Evolutionary conservation across 2,113 vertebrate genomes (phyloP).

Genomic region (Tachysurus fulvidraco): DNA sequence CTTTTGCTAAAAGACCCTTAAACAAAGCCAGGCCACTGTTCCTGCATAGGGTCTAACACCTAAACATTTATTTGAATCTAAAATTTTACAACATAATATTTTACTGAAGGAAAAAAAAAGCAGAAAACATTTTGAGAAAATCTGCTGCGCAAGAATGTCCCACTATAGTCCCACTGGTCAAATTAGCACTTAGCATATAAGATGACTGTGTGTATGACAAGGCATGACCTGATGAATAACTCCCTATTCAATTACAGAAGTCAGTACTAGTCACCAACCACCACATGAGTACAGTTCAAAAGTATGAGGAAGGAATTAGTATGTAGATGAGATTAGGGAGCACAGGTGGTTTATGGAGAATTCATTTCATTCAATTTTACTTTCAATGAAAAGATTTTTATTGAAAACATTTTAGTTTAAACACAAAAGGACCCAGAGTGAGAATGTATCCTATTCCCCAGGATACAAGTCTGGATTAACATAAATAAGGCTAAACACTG

Average conservation of each 20-base stretch:
- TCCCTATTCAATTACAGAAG: constrained; percentile 20
- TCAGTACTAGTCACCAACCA: constrained; percentile 46
- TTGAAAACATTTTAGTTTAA: not conserved
- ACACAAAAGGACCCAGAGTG: not conserved
- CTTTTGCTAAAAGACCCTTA: constrained; percentile 36
- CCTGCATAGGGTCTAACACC: not conserved
- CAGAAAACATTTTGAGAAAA: not conserved
- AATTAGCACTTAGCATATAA: not conserved
- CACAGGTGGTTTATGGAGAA: constrained; percentile 24
- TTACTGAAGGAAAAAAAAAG: not conserved
- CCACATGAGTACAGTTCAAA: constrained; percentile 31
- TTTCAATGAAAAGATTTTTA: not conserved
- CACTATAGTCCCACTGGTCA: not conserved
- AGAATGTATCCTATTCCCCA: too few relatives aligned
- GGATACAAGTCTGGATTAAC: too few relatives aligned
- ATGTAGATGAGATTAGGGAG: constrained; percentile 20
- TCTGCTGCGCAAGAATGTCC: constrained; percentile 8
- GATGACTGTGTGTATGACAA: not conserved
- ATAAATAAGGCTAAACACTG: not conserved
- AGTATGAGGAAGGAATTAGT: constrained; percentile 45
- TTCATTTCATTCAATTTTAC: not conserved
- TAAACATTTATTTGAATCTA: not conserved
- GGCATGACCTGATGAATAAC: not conserved
- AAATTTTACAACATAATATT: not conserved
- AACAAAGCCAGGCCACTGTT: constrained; percentile 44